These are phyloP conservation scores for Hemitrygon akajei DNA, from an alignment of 2,797 vertebrate genomes.

Conservation along the genomic window DNA sequence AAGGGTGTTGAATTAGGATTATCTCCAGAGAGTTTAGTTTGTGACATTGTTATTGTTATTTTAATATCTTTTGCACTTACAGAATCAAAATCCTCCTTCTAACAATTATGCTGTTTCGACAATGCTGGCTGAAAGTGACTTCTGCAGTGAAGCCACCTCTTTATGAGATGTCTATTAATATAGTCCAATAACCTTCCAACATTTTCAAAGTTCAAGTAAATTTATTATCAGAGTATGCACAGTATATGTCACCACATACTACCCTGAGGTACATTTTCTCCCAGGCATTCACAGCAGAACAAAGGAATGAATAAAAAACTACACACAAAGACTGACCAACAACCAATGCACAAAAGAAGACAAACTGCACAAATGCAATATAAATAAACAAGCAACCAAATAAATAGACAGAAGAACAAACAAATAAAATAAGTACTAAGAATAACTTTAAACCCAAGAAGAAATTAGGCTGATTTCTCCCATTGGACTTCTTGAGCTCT, in stretches of 20 bases:
- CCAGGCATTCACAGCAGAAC: too few relatives aligned
- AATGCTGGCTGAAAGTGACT: background rate
- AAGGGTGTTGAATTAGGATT: background rate
- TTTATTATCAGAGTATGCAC: too few relatives aligned
- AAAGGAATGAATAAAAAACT: too few relatives aligned
- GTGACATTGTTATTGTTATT: background rate
- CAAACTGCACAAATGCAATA: too few relatives aligned
- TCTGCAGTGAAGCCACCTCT: background rate
- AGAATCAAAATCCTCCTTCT: background rate
- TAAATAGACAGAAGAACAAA: too few relatives aligned
- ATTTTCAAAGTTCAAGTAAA: background rate
- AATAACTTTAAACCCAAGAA: background rate
- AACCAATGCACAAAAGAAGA: too few relatives aligned
- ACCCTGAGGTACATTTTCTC: too few relatives aligned
- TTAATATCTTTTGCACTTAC: background rate
- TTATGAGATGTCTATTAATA: background rate
- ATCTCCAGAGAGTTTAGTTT: background rate
- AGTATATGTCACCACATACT: too few relatives aligned
- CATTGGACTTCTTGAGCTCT: background rate
- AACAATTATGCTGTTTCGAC: background rate
- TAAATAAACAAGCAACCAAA: too few relatives aligned
- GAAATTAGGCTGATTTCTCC: background rate
- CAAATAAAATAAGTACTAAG: background rate
- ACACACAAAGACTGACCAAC: too few relatives aligned
- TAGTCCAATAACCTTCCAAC: background rate